Base-by-base conservation (phyloP, 2,888 invertebrate genomes). In the Cheilosia soror region DNA sequence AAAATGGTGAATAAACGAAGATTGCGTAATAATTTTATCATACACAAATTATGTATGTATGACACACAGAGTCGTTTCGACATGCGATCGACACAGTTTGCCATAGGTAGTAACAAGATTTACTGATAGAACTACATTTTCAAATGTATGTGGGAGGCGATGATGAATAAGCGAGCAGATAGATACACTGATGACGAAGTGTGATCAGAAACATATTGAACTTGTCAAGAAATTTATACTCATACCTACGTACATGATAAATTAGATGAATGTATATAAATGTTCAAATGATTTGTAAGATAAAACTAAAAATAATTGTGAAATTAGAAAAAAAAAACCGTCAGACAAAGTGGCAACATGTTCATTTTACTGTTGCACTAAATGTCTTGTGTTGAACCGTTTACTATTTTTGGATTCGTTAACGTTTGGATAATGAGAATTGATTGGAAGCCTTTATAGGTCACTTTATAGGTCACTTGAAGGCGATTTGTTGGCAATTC, bases 21-120 rank as follows among this genome's bases (percentile, higher is more conserved):
- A 78, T 78, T 78, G 78, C 78, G 78, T 78, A 78, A 78, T 63
- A 57, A 62, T 47, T 78, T 78, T 71, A 78, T 78, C 63, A 78
- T 49, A 78, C 5, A 25, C 20, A 63, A 78, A 63, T 55, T 37
- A 69, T 69, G 29, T 55, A 42, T 29, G 53, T 55, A 42, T 42
- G 57, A 31, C 31, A 57, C 44, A n/a, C 13, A 20, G 55, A 53
- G 37, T 51, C 9, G 6, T 11, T 55, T 27, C 15, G 27, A 58
- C 37, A 7, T 7, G 7, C 37, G 55, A 68, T 55, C 55, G 44
- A 49, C 33, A 57, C 58, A 57, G 11, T 60, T 33, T 31, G 13
- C 58, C 11, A 47, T 44, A 58, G 69, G 55, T 68, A 58, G 58
- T 5, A 33, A 25, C n/a, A 47, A 58, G 31, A 57, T 44, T 44